Conservation (phyloP, 2,113 vertebrate genomes). For the Circaetus gallicus region DNA sequence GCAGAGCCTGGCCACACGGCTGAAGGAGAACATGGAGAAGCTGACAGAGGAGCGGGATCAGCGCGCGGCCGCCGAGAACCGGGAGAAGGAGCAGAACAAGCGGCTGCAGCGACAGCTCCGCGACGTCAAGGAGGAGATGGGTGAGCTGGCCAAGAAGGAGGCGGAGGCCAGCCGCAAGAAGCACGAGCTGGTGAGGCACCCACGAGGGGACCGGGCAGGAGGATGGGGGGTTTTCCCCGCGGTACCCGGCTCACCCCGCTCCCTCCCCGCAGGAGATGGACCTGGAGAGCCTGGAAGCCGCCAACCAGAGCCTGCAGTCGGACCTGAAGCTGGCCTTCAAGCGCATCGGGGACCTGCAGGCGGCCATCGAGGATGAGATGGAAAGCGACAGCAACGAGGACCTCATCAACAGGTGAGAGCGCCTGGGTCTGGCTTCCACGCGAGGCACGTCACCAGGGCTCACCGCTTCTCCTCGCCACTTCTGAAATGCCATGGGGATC, state of each 20-base stretch:
- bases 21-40: conserved; percentile 97
- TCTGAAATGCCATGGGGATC: background rate
- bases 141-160: conserved; percentile 91
- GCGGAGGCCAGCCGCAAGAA: conserved; percentile 94
- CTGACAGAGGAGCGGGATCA: conserved; percentile 93
- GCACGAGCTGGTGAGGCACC: conserved; percentile 86
- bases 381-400: conserved; percentile 98
- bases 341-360: conserved; percentile 96
- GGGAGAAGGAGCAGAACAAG: conserved; percentile 97
- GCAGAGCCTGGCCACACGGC: conserved; percentile 85
- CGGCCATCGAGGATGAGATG: conserved; percentile 98
- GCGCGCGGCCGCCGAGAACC: conserved; percentile 82
- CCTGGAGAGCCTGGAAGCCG: conserved; percentile 93
- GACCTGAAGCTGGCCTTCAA: conserved; percentile 98
- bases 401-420: conserved; percentile 90
- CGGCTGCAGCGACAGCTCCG: conserved; percentile 91
- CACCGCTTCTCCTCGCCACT: background rate
- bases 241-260: background rate
- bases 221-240: fast-evolving
- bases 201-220: fast-evolving
- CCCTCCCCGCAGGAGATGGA: conserved; percentile 87
- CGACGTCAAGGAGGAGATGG: conserved; percentile 92
- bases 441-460: background rate
- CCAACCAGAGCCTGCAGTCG: conserved; percentile 95
- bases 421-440: fast-evolving